phyloP scores from a whole-genome alignment of 2,888 invertebrate species.

The Drosophila fulvimacula region DNA sequence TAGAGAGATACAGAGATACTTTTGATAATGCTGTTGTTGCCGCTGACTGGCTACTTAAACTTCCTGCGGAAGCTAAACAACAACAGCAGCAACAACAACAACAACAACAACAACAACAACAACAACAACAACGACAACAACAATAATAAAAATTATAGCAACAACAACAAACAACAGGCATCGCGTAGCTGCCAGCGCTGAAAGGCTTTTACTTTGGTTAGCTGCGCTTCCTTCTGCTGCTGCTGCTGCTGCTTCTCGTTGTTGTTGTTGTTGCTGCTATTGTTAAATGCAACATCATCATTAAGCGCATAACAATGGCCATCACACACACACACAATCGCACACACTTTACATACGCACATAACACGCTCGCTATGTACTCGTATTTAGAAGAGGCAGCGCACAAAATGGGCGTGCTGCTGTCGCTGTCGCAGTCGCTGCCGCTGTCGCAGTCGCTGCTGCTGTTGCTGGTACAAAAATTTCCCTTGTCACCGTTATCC shows the following conservation, averaged over 20 bases:
- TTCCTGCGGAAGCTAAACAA: constrained; percentile 74
- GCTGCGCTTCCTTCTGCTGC: constrained; percentile 18
- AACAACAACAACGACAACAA: constrained; percentile 37
- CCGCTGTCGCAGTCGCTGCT: neutral
- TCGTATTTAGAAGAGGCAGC: constrained; percentile 29
- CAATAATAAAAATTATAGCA: constrained; percentile 33
- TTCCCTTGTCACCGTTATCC: constrained; percentile 50
- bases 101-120: constrained; percentile 35
- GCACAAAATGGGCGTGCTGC: constrained; percentile 53
- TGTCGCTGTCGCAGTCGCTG: constrained; percentile 4
- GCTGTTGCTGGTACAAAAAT: constrained; percentile 41
- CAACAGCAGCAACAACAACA: constrained; percentile 46
- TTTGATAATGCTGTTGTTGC: constrained; percentile 34
- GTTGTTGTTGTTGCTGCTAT: constrained; percentile 51
- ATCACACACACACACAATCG: constrained; percentile 23
- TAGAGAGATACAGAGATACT: constrained; percentile 36
- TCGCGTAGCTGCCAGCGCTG: constrained; percentile 42
- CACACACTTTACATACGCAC: constrained; percentile 10
- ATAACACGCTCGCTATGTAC: constrained; percentile 34
- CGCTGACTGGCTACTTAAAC: constrained; percentile 69
- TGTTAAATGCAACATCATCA: constrained; percentile 79
- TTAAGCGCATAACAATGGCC: constrained; percentile 76
- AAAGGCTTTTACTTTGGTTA: constrained; percentile 60
- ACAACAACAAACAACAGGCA: constrained; percentile 24
- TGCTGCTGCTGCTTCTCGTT: neutral